Base-by-base conservation (phyloP, 2,797 vertebrate genomes). In the Spatula versicolor region DNA sequence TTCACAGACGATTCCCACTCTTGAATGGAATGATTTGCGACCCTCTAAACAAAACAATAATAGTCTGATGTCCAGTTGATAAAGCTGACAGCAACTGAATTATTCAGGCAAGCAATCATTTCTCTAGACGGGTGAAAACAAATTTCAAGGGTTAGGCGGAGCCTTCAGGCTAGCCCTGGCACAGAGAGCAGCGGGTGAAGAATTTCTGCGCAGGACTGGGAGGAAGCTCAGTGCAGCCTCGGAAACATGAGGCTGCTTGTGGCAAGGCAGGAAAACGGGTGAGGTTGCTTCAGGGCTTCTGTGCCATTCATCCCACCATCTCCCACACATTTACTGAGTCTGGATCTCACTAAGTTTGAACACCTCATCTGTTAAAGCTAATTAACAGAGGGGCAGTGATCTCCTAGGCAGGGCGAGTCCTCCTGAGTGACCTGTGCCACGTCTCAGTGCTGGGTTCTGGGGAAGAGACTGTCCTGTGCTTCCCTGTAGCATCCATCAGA, bases 71-170 rank as follows among this genome's bases (percentile, higher is more conserved):
- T 93, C 86, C 81, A 66, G 33, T 69, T 94, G 94, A 95, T 91
- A 87, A 88, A 91, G 45, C 55, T 88, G 84, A 58, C 81, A 94
- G 69, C 50, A 95, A 66, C 69, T 73, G 83, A 88, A 78, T 94
- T 95, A 83, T 86, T 83, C 81, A 87, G 73, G 75, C 43, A 94
- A 94, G 77, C 33, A 75, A 93, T 94, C 74, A 67, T 90, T 92
- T 88, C 74, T 74, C 60, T 15, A 64, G 83, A 68, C 58, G 92
- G 37, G 56, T 59, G 37, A 86, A 93, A 92, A 86, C 35, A 84
- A 77, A 82, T 94, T 84, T 74, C 66, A 68, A 46, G 75, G 67
- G 41, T 79, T 92, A 19, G n/a, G 28, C 25, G 86, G 92, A 84
- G 67, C 48, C 48, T 85, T 66, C 37, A 37, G 86, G 62, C 72